Conservation (phyloP, 2,797 vertebrate species). For the Leptatherina wallacei region DNA sequence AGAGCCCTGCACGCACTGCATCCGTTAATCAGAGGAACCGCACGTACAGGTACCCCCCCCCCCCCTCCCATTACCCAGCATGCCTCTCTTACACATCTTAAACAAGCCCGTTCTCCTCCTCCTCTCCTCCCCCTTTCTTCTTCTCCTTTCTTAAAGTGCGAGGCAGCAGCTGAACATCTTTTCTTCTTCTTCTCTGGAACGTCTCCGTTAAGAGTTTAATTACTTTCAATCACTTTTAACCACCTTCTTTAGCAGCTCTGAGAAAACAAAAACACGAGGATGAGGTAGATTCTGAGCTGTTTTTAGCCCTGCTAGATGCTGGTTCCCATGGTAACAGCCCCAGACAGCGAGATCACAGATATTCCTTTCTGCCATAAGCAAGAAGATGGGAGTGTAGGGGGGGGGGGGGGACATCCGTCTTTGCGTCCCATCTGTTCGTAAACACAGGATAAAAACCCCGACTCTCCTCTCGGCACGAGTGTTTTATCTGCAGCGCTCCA, state of each 20-base stretch:
- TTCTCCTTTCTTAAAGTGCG: constrained; percentile 36
- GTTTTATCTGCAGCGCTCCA: constrained; percentile 42
- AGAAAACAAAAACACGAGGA: constrained; percentile 30
- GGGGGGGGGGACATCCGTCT: background rate
- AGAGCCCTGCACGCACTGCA: constrained; percentile 97
- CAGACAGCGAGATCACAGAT: constrained; percentile 12
- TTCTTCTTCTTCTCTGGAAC: constrained; percentile 29
- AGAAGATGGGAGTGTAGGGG: constrained; percentile 8
- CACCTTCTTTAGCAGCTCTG: background rate
- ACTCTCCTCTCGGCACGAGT: constrained; percentile 51
- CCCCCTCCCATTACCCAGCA: constrained; percentile 59
- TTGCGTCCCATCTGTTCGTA: constrained; percentile 38
- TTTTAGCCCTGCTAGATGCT: constrained; percentile 36
- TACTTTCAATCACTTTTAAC: background rate
- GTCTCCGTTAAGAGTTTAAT: constrained; percentile 11
- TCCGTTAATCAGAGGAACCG: constrained; percentile 99
- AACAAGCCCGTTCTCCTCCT: constrained; percentile 39
- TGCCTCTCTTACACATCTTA: constrained; percentile 62
- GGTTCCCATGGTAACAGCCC: constrained; percentile 50
- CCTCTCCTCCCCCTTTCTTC: constrained; percentile 31
- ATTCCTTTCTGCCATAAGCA: constrained; percentile 21
- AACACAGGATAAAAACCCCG: constrained; percentile 5
- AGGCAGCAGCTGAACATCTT: constrained; percentile 33
- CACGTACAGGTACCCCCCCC: constrained; percentile 96
- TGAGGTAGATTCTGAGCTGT: constrained; percentile 23